Evolutionary conservation across 2,113 vertebrate species (phyloP).

Genomic region (Capreolus pygargus): DNA sequence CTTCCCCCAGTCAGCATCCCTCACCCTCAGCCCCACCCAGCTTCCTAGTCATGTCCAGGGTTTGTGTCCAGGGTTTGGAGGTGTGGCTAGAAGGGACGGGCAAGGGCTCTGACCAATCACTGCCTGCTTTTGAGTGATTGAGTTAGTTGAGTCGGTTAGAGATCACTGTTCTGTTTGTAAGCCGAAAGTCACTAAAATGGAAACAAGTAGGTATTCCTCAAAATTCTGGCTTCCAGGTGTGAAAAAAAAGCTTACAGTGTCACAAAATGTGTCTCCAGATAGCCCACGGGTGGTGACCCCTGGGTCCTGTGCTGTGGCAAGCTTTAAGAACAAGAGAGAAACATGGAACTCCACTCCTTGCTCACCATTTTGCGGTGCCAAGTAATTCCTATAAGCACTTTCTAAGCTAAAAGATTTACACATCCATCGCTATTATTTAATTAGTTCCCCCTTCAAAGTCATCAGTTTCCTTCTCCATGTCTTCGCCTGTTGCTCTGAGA

Average conservation of each 20-base stretch:
- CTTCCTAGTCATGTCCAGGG: background rate
- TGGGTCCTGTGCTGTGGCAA: background rate
- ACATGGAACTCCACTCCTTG: rapidly evolving
- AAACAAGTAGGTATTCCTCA: background rate
- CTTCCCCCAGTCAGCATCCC: background rate
- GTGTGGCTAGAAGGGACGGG: rapidly evolving
- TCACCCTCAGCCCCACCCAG: background rate
- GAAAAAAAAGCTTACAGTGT: background rate
- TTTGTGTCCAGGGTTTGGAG: background rate
- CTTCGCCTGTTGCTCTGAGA: background rate
- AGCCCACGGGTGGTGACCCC: background rate
- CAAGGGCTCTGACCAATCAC: background rate
- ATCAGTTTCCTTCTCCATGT: background rate
- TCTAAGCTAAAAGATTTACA: background rate
- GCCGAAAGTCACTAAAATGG: background rate
- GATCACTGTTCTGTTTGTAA: background rate
- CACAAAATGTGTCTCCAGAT: background rate
- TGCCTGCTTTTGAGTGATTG: background rate
- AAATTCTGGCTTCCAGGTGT: background rate
- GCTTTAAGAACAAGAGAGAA: background rate
- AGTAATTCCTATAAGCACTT: background rate
- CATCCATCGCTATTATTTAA: background rate
- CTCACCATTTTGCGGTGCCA: background rate
- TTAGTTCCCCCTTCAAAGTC: background rate
- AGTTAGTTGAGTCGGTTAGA: background rate